Evolutionary conservation across 2,113 vertebrate genomes (phyloP), one percentile per base, ranked within the genome.

Genomic region (Colistium nudipinnis): DNA sequence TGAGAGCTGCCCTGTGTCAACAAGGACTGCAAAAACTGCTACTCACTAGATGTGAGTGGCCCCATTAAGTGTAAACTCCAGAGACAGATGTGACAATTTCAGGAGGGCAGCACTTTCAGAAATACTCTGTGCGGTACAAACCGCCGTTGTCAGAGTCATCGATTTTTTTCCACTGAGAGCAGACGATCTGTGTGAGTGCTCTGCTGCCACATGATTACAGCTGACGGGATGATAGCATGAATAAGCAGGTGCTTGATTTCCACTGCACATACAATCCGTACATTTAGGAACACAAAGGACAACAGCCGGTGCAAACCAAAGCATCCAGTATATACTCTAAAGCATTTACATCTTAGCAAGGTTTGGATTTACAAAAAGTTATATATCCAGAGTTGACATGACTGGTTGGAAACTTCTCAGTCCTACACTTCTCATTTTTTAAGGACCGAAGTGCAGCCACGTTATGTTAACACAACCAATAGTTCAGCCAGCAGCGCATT

Each of bases 231-330:
- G 17, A 38, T 17, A 24, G 33, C 19, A 56, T 4, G 7, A 22
- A 4, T 20, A 25, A 17, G 4, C 4, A 39, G 22, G 14, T 25
- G 55, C 27, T 57, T 36, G 14, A 24, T 56, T 39, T 47, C 8
- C 27, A 16, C 16, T 10, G 25, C 36, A 24, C 36, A 24, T 62
- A 75, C 10, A 75, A 53, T 22, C 6, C 45, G 36, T 28, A 17
- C 28, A 53, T 43, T 31, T 62, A n/a, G 52, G 30, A 31, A 31
- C 8, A 22, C 53, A 66, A 68, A 83, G 53, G n/a, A 76, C 78
- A 71, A 73, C 30, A 70, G 25, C 30, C 38, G 70, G 33, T 65
- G 82, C 70, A 75, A 73, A 74, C 43, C 22, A 45, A 45, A 45
- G 19, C 17, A 45, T n/a, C n/a, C n/a, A n/a, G n/a, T 45, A 45